Base-by-base conservation (phyloP, 2,113 vertebrate species). In the Laticauda colubrina region DNA sequence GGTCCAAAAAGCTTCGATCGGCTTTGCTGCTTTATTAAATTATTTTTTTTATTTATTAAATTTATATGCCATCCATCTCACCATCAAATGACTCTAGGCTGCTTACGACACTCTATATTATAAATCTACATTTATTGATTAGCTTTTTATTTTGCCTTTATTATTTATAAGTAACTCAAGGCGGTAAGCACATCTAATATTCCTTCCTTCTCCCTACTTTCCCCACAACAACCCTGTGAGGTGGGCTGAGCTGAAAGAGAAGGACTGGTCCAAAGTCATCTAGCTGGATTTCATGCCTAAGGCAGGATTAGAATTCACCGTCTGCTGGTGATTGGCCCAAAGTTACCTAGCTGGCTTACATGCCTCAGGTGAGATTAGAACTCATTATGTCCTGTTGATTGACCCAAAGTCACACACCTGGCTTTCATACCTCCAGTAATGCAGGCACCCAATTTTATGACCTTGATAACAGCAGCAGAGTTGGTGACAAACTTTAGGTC, bases 1-100 rank as follows among this genome's bases (percentile, higher is more conserved):
- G 90, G 93, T 92, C 89, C 94, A 48, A 89, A 92, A 86, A 3
- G 86, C 93, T 95, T 95, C 88, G 93, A 95, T 93, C 90, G 88
- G 93, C 89, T 93, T 5, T 94, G 90, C 88, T 24, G 89, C 91
- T 93, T 93, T 81, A 90, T n/a, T 92, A 94, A 89, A 95, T 90
- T 88, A 86, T 59, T 24, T 9, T 9, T 55, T 55, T 56, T 56
- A 59, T n/a, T 64, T n/a, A 64, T 14, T n/a, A n/a, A 64, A 64
- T 64, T 64, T 64, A n/a, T n/a, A 69, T 69, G 29, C 11, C 61
- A 5, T 12, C 61, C 61, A n/a, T 69, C 29, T 69, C 29, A 69
- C 29, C 29, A 69, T 69, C 12, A 14, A 69, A 4, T 14, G 61
- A 69, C 29, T 69, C 61, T n/a, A 12, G 4, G 29, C 61, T n/a